phyloP scores from a whole-genome alignment of 2,113 vertebrate species.

The Sinocyclocheilus anophthalmus region DNA sequence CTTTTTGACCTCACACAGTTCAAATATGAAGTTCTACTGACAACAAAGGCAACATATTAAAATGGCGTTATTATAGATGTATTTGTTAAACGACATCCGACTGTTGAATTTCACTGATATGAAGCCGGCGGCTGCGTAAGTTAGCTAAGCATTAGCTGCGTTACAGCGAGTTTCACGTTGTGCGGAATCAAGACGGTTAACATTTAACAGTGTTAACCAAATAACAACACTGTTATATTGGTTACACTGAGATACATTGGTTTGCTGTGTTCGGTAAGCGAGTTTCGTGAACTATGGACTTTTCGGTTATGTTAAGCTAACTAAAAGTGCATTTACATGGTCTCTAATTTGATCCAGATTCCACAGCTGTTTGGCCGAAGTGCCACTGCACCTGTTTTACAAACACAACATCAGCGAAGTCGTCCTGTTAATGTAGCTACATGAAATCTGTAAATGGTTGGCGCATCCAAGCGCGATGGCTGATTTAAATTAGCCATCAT shows the following conservation, averaged over 20 bases:
- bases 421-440: background rate
- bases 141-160: constrained; percentile 18
- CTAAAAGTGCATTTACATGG: background rate
- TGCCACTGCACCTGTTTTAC: background rate
- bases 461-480: background rate
- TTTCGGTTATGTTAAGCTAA: background rate
- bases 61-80: too few relatives aligned
- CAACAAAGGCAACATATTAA: background rate
- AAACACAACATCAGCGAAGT: background rate
- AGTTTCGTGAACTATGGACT: background rate
- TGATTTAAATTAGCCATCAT: background rate
- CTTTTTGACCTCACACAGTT: background rate
- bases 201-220: background rate
- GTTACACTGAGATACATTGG: background rate
- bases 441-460: too few relatives aligned
- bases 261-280: background rate
- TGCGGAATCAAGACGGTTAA: too few relatives aligned
- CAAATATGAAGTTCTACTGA: background rate
- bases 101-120: background rate
- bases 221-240: background rate
- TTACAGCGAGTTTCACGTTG: background rate
- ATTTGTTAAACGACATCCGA: background rate
- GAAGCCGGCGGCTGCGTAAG: background rate
- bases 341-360: background rate
- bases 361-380: background rate